Evolutionary conservation across 2,888 invertebrate species (phyloP), one percentile per base, ranked within the genome.

Genomic region (Lepidonotus clava): DNA sequence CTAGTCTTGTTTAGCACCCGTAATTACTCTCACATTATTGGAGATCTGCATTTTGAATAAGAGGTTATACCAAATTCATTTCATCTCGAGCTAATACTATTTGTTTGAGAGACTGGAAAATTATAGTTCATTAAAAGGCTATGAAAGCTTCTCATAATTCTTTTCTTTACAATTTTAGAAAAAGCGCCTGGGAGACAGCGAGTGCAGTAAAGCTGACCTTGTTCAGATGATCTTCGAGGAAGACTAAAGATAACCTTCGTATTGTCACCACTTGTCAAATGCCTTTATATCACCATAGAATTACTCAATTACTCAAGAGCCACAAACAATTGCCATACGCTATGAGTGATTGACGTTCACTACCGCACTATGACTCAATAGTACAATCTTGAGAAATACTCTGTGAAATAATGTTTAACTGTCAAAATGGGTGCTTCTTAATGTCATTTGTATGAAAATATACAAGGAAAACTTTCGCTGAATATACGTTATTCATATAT

Each of bases 221-320:
- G 95, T 98, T 0, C 96, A 96, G 91, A 96, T 98, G 96, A 46
- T 46, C 89, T 96, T 98, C 91, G 96, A 96, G 89, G 97, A 97
- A 14, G 91, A 91, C 32, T 90, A 53, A 87, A n/a, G n/a, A n/a
- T n/a, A n/a, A n/a, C n/a, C n/a, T 46, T 11, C 46, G 8, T 8
- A n/a, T 66, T 28, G 66, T 66, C 46, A 46, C 46, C 8, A 46
- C 46, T n/a, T n/a, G n/a, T n/a, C n/a, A n/a, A n/a, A n/a, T n/a
- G n/a, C n/a, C n/a, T n/a, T n/a, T n/a, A n/a, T n/a, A n/a, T n/a
- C n/a, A n/a, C n/a, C n/a, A n/a, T n/a, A n/a, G n/a, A n/a, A n/a
- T n/a, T n/a, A n/a, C n/a, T n/a, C n/a, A n/a, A n/a, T n/a, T 61
- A 61, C 28, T 61, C 61, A 61, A 61, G 61, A 24, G 28, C 11